Base-by-base conservation (phyloP, 1,140 invertebrate species). In the Papilio helenus region DNA sequence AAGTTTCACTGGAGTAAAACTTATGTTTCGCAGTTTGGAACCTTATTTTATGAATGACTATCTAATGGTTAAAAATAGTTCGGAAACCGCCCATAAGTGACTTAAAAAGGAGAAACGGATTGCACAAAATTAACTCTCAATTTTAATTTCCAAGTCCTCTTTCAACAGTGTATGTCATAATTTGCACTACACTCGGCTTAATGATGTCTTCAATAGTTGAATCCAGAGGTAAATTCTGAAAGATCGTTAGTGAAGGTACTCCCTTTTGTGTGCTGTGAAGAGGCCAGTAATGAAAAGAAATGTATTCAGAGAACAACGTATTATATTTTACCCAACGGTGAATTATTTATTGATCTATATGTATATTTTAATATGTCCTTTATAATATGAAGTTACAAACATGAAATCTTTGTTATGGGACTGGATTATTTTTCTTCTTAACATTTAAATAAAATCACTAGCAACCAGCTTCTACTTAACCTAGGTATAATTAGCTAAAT, bases 141-240 rank as follows among this genome's bases (percentile, higher is more conserved):
- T 18, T 55, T 20, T 18, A 26, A 61, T 26, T 61, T 61, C 23
- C 58, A 61, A 61, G 23, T 29, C 10, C 23, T 26, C 58, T 61
- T 14, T 14, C 29, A 10, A 61, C 58, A 12, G 58, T 26, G 58
- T 61, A 61, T 26, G 58, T 61, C 58, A 61, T 61, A 61, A 61
- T 61, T 61, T 61, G 58, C 23, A 23, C 23, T 23, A 61, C 23
- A 61, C 10, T 3, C 61, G 26, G 12, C 61, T 68, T 68, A 68
- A 68, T 68, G 61, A 68, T 68, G 61, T 68, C 14, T 68, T 68
- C 61, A 68, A 68, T 68, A 29, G 23, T 68, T 34, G 23, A 68
- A 29, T 1, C 26, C 61, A 29, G 12, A 34, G 61, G 61, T 68
- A 68, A 68, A 68, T 68, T 68, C 61, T 68, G 61, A 68, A 68